These are phyloP conservation scores for Neoitamus cyanurus DNA, from an alignment of 2,888 invertebrate genomes.

Conservation along the genomic window DNA sequence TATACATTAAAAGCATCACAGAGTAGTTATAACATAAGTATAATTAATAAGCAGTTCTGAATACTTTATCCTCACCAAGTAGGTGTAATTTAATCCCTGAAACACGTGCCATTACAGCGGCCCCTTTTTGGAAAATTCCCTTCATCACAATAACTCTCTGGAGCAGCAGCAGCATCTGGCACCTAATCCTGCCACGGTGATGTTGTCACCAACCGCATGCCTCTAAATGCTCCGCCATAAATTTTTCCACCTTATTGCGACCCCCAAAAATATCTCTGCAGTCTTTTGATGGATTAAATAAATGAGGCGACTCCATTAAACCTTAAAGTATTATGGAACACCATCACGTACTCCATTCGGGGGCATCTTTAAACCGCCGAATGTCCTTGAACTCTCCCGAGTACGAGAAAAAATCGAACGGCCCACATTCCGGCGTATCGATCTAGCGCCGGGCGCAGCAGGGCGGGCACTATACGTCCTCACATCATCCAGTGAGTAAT, in stretches of 20 bases:
- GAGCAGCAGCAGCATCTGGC: background rate
- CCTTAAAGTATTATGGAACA: background rate
- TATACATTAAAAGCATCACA: background rate
- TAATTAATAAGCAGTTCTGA: background rate
- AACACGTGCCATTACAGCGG: background rate
- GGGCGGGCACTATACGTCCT: background rate
- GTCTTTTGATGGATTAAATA: background rate
- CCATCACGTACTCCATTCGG: background rate
- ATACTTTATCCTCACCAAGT: no score
- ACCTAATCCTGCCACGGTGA: background rate
- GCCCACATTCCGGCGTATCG: background rate
- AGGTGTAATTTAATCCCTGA: background rate
- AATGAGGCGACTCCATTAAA: conserved; percentile 4
- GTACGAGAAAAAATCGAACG: background rate
- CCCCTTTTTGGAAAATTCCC: background rate
- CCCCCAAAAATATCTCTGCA: background rate
- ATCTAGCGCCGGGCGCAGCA: background rate
- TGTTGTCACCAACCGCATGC: background rate
- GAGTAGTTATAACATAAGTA: background rate
- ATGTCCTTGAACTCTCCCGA: conserved; percentile 23
- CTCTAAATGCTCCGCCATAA: background rate
- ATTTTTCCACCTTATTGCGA: background rate
- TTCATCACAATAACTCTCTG: background rate
- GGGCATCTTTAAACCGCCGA: background rate
- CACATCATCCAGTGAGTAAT: background rate